Percentiles rank a stretch among this genome's conserved stretches.
phyloP scores from a whole-genome alignment of 2,888 invertebrate genomes.

The Perdita meconis region DNA sequence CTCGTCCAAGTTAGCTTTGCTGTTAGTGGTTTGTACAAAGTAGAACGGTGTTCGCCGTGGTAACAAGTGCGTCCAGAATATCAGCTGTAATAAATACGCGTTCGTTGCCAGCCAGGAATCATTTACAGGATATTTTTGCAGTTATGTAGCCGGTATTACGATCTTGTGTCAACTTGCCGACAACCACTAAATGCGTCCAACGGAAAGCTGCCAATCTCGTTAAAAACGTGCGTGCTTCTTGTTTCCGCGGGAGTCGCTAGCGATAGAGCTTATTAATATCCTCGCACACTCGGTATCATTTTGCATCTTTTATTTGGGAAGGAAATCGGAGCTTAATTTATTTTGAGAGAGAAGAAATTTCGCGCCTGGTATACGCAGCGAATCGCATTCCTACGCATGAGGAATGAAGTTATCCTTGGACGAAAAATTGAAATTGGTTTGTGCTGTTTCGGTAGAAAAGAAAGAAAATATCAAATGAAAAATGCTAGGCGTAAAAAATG shows the following conservation, averaged over 20 bases:
- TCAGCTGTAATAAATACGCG: slow-evolving; percentile 14
- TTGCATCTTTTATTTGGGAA: neutral
- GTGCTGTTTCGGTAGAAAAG: no score
- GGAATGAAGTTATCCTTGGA: neutral
- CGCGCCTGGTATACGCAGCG: no score
- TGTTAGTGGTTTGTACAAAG: slow-evolving; percentile 9
- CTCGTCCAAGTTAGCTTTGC: neutral
- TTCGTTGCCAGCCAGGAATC: slow-evolving; percentile 24
- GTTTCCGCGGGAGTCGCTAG: neutral
- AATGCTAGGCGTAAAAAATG: no score
- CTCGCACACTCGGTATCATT: neutral
- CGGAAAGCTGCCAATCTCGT: slow-evolving; percentile 41
- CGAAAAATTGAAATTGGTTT: no score
- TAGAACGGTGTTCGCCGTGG: slow-evolving; percentile 11
- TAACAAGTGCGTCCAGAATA: slow-evolving; percentile 1
- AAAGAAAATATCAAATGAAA: no score
- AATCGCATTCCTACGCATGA: neutral
- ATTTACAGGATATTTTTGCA: slow-evolving; percentile 51
- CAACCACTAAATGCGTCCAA: slow-evolving; percentile 24
- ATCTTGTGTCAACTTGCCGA: slow-evolving; percentile 19
- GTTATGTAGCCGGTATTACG: slow-evolving; percentile 47
- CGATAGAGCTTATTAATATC: slow-evolving; percentile 4
- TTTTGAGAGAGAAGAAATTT: neutral
- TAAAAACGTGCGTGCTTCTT: slow-evolving; percentile 22
- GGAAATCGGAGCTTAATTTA: neutral